phyloP scores from a whole-genome alignment of 2,797 vertebrate genomes.

The Oceanodroma leucorhoa region DNA sequence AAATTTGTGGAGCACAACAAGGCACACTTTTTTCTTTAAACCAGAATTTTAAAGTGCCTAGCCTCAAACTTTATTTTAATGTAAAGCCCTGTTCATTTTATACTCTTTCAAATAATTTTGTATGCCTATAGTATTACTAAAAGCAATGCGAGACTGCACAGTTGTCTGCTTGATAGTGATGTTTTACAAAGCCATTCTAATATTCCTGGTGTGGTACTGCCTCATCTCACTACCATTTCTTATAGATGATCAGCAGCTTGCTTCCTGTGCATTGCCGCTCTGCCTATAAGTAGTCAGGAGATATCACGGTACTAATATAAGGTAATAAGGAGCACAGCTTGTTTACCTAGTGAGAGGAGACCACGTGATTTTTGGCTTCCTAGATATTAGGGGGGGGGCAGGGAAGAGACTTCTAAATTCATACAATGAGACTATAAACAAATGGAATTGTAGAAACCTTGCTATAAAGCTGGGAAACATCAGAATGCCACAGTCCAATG shows the following conservation, averaged over 20 bases:
- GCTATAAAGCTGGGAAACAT: background rate
- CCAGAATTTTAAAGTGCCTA: slow-evolving; percentile 82
- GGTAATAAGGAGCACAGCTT: slow-evolving; percentile 67
- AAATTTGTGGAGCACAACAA: slow-evolving; percentile 69
- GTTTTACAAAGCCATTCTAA: slow-evolving; percentile 53
- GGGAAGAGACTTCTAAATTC: background rate
- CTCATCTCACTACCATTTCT: slow-evolving; percentile 59
- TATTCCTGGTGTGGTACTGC: slow-evolving; percentile 49
- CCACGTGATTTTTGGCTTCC: background rate
- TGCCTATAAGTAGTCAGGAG: slow-evolving; percentile 74
- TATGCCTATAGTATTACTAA: slow-evolving; percentile 29
- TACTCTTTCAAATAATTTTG: slow-evolving; percentile 46
- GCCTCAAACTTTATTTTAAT: slow-evolving; percentile 74
- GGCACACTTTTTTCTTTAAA: slow-evolving; percentile 55
- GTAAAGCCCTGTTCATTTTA: slow-evolving; percentile 82
- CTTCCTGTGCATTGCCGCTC: slow-evolving; percentile 62
- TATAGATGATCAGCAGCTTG: slow-evolving; percentile 75
- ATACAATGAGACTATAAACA: background rate
- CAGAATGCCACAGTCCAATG: background rate
- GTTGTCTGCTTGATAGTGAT: slow-evolving; percentile 13
- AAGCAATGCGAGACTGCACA: background rate
- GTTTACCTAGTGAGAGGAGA: background rate
- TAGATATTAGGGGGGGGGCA: accelerated
- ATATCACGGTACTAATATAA: slow-evolving; percentile 59
- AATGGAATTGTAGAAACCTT: background rate